Base-by-base conservation (phyloP, 2,888 invertebrate genomes). In the Yponomeuta plumbellus region DNA sequence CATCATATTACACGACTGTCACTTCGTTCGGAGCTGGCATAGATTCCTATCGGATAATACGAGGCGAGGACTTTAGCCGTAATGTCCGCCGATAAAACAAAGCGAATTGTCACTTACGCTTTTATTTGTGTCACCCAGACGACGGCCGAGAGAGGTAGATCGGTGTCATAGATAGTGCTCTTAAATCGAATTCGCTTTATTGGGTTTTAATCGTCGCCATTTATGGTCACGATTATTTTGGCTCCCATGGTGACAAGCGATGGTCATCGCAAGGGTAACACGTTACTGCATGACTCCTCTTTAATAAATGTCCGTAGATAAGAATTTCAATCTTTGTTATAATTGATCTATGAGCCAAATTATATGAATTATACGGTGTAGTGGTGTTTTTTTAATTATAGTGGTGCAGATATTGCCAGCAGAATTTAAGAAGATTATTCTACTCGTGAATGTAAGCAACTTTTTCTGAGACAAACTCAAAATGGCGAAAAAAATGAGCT, bases 11-110 rank as follows among this genome's bases (percentile, higher is more conserved):
- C 40, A 40, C 34, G 34, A 34, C 34, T 23, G 23, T 79, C 77
- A 78, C 21, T 22, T 34, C 8, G 34, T 5, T 10, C 34, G 34
- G 34, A 34, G 58, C 11, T 59, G 65, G 65, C 65, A 65, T 58
- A 59, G 65, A 58, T 64, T 65, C 65, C 65, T 58, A 40, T 65
- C 65, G 52, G 65, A 65, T 65, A 59, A 65, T 21, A 22, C 44
- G 11, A 20, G 5, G 11, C 17, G 23, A 26, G 57, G 57, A 56
- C 64, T 26, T 64, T 81, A 80, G 83, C 85, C 82, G 80, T 80
- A 80, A 80, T 83, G 75, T 76, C 71, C 68, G 72, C 73, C 73
- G 78, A 78, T 77, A 80, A 76, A 73, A 74, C 71, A 67, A 71
- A 73, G 75, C 72, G 73, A 73, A 75, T 76, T 73, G 67, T 66